Evolutionary conservation across 2,888 invertebrate genomes (phyloP).

Genomic region (Disparrhopalites patrizii): DNA sequence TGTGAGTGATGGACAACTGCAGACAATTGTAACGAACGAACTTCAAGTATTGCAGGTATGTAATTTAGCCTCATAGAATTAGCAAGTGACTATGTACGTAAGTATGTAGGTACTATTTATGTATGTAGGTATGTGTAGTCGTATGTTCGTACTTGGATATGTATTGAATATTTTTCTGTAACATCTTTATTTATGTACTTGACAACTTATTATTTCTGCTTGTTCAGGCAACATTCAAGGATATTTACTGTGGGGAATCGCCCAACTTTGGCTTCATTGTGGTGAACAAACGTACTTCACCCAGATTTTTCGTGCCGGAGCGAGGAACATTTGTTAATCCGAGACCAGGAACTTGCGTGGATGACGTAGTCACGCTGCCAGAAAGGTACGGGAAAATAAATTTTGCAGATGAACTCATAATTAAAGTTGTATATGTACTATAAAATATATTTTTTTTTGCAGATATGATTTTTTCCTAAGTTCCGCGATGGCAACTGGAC

Average conservation of each 20-base stretch:
- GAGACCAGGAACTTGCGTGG: slow-evolving; percentile 79
- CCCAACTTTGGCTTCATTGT: slow-evolving; percentile 67
- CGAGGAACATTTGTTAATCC: slow-evolving; percentile 56
- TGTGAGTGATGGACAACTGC: slow-evolving; percentile 86
- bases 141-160: no score
- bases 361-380: slow-evolving; percentile 75
- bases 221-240: no score
- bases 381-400: slow-evolving; percentile 52
- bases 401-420: not conserved
- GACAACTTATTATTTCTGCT: no score
- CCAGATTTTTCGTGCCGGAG: slow-evolving; percentile 48
- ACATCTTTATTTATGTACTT: no score
- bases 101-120: not conserved
- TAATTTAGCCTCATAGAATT: no score
- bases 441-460: slow-evolving; percentile 28
- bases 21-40: slow-evolving; percentile 72
- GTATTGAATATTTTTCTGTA: no score
- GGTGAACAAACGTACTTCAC: slow-evolving; percentile 80
- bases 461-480: slow-evolving; percentile 87
- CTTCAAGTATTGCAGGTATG: no score
- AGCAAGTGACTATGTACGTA: not conserved
- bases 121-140: no score
- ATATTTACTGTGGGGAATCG: no score
- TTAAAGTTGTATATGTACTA: not conserved
- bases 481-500: slow-evolving; percentile 77